A percentile compares a stretch with the other conserved stretches of the same genome.
Evolutionary conservation across 1,140 invertebrate species (phyloP).

Genomic region (Nixonia krombeini): DNA sequence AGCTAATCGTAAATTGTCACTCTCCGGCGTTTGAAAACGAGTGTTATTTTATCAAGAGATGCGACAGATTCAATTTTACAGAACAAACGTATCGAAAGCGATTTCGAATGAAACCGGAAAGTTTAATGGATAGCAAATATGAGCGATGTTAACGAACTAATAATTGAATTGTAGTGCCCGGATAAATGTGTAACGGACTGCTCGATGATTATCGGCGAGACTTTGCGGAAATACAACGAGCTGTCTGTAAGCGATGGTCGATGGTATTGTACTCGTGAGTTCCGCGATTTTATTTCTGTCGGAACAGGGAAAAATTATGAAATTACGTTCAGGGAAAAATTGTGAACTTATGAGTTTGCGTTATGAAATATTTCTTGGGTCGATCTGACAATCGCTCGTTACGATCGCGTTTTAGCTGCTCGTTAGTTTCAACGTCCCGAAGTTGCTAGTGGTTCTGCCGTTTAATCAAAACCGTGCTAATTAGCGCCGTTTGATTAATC

Average conservation of each 20-base stretch:
- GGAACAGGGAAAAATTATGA: too few species aligned
- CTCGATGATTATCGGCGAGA: conserved; percentile 28
- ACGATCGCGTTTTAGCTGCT: too few species aligned
- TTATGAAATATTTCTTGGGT: too few species aligned
- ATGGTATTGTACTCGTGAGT: conserved; percentile 8
- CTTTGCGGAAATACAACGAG: conserved; percentile 22
- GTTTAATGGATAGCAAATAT: conserved; percentile 37
- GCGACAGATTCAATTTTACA: conserved; percentile 20
- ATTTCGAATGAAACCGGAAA: conserved; percentile 30
- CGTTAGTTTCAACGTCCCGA: too few species aligned
- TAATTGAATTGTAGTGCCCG: conserved; percentile 26
- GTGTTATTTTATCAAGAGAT: conserved; percentile 1
- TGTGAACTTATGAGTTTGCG: too few species aligned
- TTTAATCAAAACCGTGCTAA: too few species aligned
- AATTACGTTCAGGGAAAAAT: too few species aligned
- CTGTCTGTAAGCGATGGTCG: conserved; percentile 17
- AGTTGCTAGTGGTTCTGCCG: too few species aligned
- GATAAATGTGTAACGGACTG: conserved; percentile 30
- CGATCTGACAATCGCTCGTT: too few species aligned
- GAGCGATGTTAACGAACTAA: conserved; percentile 33
- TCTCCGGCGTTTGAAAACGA: background rate
- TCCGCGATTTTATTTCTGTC: too few species aligned
- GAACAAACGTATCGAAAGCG: conserved; percentile 27
- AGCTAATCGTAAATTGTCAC: too few species aligned
- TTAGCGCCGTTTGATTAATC: too few species aligned